Evolutionary conservation across 23 tunicate genomes (phyloP).

Genomic region (Trididemnum miniatum): DNA sequence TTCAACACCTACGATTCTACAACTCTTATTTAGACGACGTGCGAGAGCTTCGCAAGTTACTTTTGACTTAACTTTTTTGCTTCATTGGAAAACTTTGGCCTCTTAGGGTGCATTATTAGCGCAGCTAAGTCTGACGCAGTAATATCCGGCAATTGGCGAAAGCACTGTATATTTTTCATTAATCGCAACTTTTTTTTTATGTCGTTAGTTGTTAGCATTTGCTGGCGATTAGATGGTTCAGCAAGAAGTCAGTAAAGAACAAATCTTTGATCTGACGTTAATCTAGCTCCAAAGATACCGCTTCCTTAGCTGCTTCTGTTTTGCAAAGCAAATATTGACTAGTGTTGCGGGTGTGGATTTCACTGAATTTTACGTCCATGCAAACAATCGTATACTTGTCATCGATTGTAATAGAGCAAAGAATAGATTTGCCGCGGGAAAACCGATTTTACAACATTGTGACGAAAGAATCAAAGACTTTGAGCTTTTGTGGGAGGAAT

Average conservation of each 20-base stretch:
- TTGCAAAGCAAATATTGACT: neutral
- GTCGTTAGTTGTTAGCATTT: too few species aligned
- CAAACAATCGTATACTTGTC: neutral
- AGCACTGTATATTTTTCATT: too few species aligned
- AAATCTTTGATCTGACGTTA: neutral
- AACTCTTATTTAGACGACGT: too few species aligned
- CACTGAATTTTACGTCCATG: neutral
- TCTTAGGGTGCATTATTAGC: too few species aligned
- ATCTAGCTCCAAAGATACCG: neutral
- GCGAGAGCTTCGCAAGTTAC: too few species aligned
- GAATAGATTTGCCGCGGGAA: neutral
- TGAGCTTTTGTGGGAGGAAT: too few species aligned
- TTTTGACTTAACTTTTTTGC: too few species aligned
- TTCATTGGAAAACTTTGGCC: too few species aligned
- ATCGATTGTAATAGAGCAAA: neutral
- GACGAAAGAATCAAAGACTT: neutral
- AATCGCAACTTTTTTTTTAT: too few species aligned
- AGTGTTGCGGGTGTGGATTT: neutral
- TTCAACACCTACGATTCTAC: too few species aligned
- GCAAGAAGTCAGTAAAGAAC: neutral
- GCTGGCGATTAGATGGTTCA: neutral
- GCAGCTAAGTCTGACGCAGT: too few species aligned
- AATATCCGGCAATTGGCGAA: too few species aligned
- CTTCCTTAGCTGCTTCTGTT: neutral
- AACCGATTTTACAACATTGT: neutral